Conservation (phyloP, 1,140 invertebrate species). For the Thereuonema tuberculata region DNA sequence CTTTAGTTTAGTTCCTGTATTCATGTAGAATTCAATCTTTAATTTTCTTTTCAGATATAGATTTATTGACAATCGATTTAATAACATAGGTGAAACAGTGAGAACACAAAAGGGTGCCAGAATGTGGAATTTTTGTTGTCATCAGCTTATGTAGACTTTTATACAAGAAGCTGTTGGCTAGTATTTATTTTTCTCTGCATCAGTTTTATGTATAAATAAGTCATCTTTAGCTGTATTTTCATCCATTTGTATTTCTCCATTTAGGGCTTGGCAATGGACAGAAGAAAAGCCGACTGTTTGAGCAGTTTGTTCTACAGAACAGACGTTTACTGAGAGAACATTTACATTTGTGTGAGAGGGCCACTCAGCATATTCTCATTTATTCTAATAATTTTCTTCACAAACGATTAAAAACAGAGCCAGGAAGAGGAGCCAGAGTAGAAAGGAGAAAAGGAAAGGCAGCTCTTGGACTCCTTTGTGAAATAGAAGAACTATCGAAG, state of each 20-base stretch:
- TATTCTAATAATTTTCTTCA: conserved; percentile 34
- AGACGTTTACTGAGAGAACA: conserved; percentile 21
- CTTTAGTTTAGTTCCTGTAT: too few species aligned
- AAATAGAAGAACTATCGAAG: conserved; percentile 18
- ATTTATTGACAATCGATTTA: too few species aligned
- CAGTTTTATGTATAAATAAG: too few species aligned
- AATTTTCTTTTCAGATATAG: too few species aligned
- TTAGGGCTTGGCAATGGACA: conserved; percentile 30
- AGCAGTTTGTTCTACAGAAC: conserved; percentile 25
- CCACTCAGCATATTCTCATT: conserved; percentile 25
- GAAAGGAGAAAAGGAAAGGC: conserved; percentile 22
- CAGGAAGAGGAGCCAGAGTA: conserved; percentile 18
- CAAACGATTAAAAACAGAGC: conserved; percentile 29
- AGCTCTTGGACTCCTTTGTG: conserved; percentile 18
- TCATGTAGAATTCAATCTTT: too few species aligned
- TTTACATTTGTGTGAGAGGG: conserved; percentile 26
- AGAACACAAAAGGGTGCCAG: too few species aligned
- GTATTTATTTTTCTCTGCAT: too few species aligned
- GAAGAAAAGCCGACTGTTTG: conserved; percentile 25
- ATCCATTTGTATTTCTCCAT: too few species aligned
- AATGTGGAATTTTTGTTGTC: too few species aligned
- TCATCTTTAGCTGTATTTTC: not conserved
- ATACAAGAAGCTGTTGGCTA: too few species aligned
- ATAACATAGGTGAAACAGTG: too few species aligned
- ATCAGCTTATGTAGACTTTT: too few species aligned